These are phyloP conservation scores for Protonibea diacanthus DNA, from an alignment of 2,797 vertebrate species.

Conservation along the genomic window DNA sequence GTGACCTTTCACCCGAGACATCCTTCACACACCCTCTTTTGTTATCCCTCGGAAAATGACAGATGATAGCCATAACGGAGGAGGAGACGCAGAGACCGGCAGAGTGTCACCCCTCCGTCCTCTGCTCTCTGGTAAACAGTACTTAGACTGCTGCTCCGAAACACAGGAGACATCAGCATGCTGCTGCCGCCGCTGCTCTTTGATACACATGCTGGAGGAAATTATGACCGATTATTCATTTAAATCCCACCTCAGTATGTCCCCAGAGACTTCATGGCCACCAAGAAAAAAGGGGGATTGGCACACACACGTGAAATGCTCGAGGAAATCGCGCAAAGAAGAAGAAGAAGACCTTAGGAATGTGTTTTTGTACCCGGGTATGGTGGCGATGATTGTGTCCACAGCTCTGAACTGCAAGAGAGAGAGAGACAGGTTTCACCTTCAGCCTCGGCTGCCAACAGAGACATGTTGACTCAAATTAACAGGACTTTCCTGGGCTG, in stretches of 20 bases:
- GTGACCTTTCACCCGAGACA: constrained; percentile 77
- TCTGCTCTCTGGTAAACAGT: constrained; percentile 34
- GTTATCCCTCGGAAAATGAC: constrained; percentile 55
- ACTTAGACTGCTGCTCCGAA: constrained; percentile 43
- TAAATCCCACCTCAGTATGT: constrained; percentile 53
- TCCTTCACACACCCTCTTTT: constrained; percentile 43
- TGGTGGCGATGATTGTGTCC: constrained; percentile 30
- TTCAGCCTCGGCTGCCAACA: constrained; percentile 28
- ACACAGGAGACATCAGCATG: constrained; percentile 45
- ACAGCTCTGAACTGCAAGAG: constrained; percentile 30
- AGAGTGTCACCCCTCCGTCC: constrained; percentile 12
- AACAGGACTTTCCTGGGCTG: constrained; percentile 57
- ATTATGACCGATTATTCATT: constrained; percentile 52
- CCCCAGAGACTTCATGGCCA: constrained; percentile 38
- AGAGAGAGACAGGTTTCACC: constrained; percentile 27
- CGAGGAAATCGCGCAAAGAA: constrained; percentile 34
- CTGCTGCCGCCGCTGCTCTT: constrained; percentile 69
- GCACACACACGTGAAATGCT: constrained; percentile 14
- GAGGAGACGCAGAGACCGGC: constrained; percentile 39
- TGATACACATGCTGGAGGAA: constrained; percentile 67
- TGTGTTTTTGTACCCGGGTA: constrained; percentile 55
- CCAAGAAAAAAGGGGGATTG: constrained; percentile 50
- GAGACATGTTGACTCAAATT: constrained; percentile 36
- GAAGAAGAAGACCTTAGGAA: constrained; percentile 45
- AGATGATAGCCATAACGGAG: constrained; percentile 69